Conservation (phyloP, 2,113 vertebrate genomes). For the Grus americana region DNA sequence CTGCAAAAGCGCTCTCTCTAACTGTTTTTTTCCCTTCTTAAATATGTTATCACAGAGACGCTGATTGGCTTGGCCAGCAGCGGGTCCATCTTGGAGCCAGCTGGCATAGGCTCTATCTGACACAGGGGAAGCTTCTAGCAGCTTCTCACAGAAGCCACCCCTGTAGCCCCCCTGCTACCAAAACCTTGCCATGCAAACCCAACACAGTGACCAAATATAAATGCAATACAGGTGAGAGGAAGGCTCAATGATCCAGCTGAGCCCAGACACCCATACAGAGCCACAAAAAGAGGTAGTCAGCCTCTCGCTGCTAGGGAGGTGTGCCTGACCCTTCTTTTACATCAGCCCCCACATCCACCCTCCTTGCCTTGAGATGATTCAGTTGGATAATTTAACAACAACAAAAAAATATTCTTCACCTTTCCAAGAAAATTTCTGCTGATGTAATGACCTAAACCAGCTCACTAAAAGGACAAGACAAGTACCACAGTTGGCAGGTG, state of each 20-base stretch:
- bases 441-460: neutral
- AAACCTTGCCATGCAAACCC: no score
- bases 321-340: neutral
- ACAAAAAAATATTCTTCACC: neutral
- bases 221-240: neutral
- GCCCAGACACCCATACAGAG: accelerated
- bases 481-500: neutral
- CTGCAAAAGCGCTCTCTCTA: no score
- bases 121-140: no score
- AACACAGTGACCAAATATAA: neutral
- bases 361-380: neutral
- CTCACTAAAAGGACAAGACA: neutral
- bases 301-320: neutral
- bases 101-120: no score
- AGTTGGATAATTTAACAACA: neutral
- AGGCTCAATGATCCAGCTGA: neutral
- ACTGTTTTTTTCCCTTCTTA: no score
- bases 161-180: no score
- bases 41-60: no score
- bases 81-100: no score
- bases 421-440: neutral
- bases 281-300: neutral
- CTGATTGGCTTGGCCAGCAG: no score
- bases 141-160: no score
- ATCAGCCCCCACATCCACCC: neutral